A percentile compares a stretch with the other conserved stretches of the same genome.
Conservation (phyloP, 2,888 invertebrate species). For the Phengaris arion region DNA sequence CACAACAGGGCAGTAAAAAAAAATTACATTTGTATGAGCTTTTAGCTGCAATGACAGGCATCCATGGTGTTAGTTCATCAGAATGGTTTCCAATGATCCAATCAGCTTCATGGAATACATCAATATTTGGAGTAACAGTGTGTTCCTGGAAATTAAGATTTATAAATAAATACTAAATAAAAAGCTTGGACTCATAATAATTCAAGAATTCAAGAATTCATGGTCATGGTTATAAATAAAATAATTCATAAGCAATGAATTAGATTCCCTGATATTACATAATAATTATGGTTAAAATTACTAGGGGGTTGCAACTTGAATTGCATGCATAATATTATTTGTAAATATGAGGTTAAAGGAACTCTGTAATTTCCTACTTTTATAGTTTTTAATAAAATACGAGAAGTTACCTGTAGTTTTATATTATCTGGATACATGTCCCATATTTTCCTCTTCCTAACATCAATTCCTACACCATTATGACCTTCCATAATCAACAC, state of each 20-base stretch:
- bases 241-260: neutral
- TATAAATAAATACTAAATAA: neutral
- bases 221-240: neutral
- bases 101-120: conserved; percentile 85
- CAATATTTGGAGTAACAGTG: conserved; percentile 83
- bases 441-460: conserved; percentile 94
- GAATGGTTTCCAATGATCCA: conserved; percentile 99
- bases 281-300: neutral
- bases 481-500: conserved; percentile 92
- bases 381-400: conserved; percentile 27
- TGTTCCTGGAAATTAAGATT: conserved; percentile 73
- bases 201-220: too few species aligned
- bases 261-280: neutral
- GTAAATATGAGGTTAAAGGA: neutral
- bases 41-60: conserved; percentile 93
- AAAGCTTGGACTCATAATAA: too few species aligned
- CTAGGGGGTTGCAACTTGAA: neutral
- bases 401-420: conserved; percentile 79
- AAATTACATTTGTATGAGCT: conserved; percentile 87
- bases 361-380: neutral
- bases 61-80: conserved; percentile 99
- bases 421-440: conserved; percentile 84
- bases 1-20: conserved; percentile 97
- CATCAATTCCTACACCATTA: conserved; percentile 89
- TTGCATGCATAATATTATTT: neutral